phyloP scores from a whole-genome alignment of 1,140 invertebrate genomes.

The Drosophila mojavensis region DNA sequence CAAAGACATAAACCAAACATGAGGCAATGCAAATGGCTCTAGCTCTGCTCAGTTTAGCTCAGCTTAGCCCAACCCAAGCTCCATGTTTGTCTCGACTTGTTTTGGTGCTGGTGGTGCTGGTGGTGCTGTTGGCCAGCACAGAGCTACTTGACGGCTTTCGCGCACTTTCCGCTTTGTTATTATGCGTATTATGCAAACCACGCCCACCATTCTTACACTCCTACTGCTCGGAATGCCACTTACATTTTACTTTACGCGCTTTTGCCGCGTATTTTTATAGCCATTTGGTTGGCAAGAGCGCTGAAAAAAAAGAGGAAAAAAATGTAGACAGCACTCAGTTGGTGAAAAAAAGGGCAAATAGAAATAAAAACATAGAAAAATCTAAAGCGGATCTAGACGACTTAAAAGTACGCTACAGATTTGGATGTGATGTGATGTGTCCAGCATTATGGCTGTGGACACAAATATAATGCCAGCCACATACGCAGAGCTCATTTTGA shows the following conservation, averaged over 20 bases:
- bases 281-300: slow-evolving; percentile 42
- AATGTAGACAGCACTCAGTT: slow-evolving; percentile 27
- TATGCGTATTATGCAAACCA: slow-evolving; percentile 73
- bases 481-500: slow-evolving; percentile 1
- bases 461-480: neutral
- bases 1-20: slow-evolving; percentile 76
- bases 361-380: neutral
- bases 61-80: slow-evolving; percentile 23
- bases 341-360: slow-evolving; percentile 12
- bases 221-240: slow-evolving; percentile 49
- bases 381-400: slow-evolving; percentile 12
- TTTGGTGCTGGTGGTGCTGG: slow-evolving; percentile 17
- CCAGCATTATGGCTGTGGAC: neutral
- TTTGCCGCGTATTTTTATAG: slow-evolving; percentile 63
- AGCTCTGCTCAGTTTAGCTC: slow-evolving; percentile 17
- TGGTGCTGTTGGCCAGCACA: slow-evolving; percentile 10
- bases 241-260: slow-evolving; percentile 75
- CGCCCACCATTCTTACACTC: slow-evolving; percentile 28
- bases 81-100: slow-evolving; percentile 1
- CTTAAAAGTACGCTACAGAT: slow-evolving; percentile 24
- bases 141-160: slow-evolving; percentile 63
- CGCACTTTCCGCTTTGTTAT: slow-evolving; percentile 79
- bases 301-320: slow-evolving; percentile 1
- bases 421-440: neutral
- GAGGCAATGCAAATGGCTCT: slow-evolving; percentile 60